Evolutionary conservation across 2,797 vertebrate species (phyloP).

Genomic region (Tinamus major): DNA sequence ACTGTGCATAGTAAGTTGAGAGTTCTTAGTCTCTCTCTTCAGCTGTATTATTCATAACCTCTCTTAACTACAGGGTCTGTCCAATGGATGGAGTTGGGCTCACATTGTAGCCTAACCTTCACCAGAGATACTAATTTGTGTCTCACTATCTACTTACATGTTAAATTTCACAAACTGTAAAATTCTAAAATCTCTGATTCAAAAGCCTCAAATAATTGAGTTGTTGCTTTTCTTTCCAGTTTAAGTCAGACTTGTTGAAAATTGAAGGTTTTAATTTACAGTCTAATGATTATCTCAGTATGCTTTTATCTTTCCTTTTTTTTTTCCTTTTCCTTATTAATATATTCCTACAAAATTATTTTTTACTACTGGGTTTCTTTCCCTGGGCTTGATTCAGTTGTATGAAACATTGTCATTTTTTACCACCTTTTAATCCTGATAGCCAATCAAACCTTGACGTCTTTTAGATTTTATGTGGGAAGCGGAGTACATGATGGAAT

Average conservation of each 20-base stretch:
- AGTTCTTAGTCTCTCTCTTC: not conserved
- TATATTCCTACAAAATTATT: not conserved
- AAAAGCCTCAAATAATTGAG: not conserved
- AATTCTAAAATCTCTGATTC: not conserved
- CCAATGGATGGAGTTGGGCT: not conserved
- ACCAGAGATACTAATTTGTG: not conserved
- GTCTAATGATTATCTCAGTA: not conserved
- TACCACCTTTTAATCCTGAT: slow-evolving; percentile 7
- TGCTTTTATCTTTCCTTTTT: not conserved
- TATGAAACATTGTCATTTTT: slow-evolving; percentile 18
- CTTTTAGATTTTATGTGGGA: not conserved
- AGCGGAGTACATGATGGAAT: not conserved
- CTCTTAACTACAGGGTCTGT: not conserved
- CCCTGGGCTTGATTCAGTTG: not conserved
- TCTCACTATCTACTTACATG: not conserved
- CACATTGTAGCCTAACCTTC: not conserved
- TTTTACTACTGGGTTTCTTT: not conserved
- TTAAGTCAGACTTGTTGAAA: not conserved
- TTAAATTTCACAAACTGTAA: not conserved
- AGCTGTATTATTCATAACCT: not conserved
- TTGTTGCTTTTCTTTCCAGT: not conserved
- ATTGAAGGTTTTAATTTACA: not conserved
- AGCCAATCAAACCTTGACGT: not conserved
- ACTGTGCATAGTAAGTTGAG: not conserved
- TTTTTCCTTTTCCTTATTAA: not conserved